Conservation (phyloP, 2,797 vertebrate species). For the Eurystomus glaucurus region DNA sequence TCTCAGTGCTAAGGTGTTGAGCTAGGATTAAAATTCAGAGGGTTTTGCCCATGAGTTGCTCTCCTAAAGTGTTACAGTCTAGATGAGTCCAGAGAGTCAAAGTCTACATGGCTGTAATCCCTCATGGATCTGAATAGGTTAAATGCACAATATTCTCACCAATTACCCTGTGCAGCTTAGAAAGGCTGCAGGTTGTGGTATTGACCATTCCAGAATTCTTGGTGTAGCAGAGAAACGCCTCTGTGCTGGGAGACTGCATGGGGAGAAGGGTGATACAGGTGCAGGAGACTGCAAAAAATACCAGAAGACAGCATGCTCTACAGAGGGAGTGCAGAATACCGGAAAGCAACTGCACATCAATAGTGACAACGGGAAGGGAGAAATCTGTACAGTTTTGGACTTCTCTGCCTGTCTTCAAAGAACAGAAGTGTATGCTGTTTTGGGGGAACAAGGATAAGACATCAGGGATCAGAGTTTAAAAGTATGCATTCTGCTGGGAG, state of each 20-base stretch:
- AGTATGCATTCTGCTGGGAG: conserved; percentile 30
- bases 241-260: background rate
- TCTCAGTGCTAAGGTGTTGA: background rate
- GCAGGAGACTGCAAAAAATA: background rate
- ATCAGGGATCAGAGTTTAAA: background rate
- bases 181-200: background rate
- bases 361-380: background rate
- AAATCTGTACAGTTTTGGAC: background rate
- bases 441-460: background rate
- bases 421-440: background rate
- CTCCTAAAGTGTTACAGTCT: background rate
- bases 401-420: background rate
- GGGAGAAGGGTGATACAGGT: background rate
- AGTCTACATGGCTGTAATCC: background rate
- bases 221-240: background rate
- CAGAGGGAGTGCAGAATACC: background rate
- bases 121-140: background rate
- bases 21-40: background rate
- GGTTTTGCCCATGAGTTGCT: background rate
- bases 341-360: background rate
- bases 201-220: background rate
- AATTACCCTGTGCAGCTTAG: background rate
- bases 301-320: background rate
- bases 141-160: background rate
- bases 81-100: background rate